Percentiles rank a stretch among this genome's conserved stretches.
phyloP scores from a whole-genome alignment of 2,888 invertebrate genomes.

The Mycogona germanica region DNA sequence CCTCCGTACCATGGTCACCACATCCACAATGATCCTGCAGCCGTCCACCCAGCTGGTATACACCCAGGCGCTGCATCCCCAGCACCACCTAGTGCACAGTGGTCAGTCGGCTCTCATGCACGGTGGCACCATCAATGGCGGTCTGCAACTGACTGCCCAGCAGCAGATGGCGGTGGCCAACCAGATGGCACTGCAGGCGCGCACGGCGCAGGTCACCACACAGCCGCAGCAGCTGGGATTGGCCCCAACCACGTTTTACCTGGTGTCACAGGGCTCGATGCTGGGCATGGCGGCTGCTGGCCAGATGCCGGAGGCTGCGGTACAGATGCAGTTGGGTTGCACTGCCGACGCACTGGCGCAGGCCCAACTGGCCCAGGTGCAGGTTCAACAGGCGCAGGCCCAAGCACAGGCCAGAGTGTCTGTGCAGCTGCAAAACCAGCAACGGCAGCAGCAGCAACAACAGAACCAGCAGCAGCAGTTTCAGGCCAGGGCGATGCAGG shows the following conservation, averaged over 20 bases:
- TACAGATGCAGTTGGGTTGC: conserved; percentile 5
- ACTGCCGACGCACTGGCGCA: conserved; percentile 11
- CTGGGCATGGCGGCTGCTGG: not conserved
- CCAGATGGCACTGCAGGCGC: conserved; percentile 8
- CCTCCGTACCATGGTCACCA: not conserved
- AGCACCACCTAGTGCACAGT: conserved; percentile 2
- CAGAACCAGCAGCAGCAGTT: conserved; percentile 2
- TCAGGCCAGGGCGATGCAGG: conserved; percentile 7
- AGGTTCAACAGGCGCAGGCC: not conserved
- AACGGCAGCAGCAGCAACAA: not conserved
- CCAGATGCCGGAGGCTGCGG: not conserved
- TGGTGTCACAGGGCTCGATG: conserved; percentile 6
- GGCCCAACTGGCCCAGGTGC: conserved; percentile 12
- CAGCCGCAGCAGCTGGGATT: not conserved
- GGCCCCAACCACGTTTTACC: conserved; percentile 4
- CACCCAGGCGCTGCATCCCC: conserved; percentile 1
- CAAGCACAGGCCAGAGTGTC: conserved; percentile 1
- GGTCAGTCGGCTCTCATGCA: not conserved
- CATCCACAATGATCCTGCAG: conserved; percentile 5
- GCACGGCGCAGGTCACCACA: not conserved
- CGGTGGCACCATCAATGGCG: not conserved
- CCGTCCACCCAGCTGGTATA: conserved; percentile 10
- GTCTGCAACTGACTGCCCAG: not conserved
- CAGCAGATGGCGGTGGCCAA: conserved; percentile 6
- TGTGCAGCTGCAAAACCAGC: not conserved